Percentiles rank a stretch among this genome's conserved stretches.
Evolutionary conservation across 64 coral and sea anemone genomes (phyloP).

Genomic region (Montipora sp.): DNA sequence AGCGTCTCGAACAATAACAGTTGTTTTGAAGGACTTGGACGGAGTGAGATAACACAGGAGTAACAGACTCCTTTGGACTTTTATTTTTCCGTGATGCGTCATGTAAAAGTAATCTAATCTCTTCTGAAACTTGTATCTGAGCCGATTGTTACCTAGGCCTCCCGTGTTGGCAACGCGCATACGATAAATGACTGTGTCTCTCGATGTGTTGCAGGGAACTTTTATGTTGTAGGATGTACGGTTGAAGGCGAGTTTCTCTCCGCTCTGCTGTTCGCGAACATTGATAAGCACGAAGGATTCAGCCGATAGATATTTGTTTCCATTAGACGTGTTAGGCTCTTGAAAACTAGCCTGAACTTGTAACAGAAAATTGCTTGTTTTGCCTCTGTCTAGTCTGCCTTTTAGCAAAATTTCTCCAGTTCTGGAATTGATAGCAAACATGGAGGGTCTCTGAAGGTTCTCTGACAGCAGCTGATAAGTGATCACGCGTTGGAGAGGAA

Average conservation of each 20-base stretch:
- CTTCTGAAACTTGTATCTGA: slow-evolving; percentile 71
- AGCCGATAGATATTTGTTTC: slow-evolving; percentile 2
- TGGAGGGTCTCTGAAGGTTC: slow-evolving; percentile 67
- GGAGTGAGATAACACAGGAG: slow-evolving; percentile 44
- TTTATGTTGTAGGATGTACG: slow-evolving; percentile 58
- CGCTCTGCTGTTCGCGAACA: slow-evolving; percentile 61
- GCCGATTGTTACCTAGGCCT: slow-evolving; percentile 43
- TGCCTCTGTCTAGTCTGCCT: slow-evolving; percentile 54
- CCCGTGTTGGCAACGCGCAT: slow-evolving; percentile 48
- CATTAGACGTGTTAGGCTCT: slow-evolving; percentile 32
- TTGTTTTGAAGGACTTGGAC: slow-evolving; percentile 30
- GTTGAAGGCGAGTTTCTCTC: slow-evolving; percentile 46
- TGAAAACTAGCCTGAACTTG: slow-evolving; percentile 73
- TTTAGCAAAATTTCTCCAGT: slow-evolving; percentile 75
- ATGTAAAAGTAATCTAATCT: slow-evolving; percentile 76
- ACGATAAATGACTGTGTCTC: slow-evolving; percentile 68
- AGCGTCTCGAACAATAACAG: slow-evolving; percentile 43
- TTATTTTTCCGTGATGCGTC: slow-evolving; percentile 66
- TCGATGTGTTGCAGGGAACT: slow-evolving; percentile 81
- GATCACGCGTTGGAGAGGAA: slow-evolving; percentile 35
- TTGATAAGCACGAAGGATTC: slow-evolving; percentile 76
- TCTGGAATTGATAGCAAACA: slow-evolving; percentile 71
- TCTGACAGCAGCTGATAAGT: slow-evolving; percentile 76
- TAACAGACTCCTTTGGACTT: slow-evolving; percentile 25
- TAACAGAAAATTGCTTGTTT: slow-evolving; percentile 62